A percentile compares a stretch with the other conserved stretches of the same genome.
phyloP scores from a whole-genome alignment of 2,888 invertebrate species.

The Alcis repandata region DNA sequence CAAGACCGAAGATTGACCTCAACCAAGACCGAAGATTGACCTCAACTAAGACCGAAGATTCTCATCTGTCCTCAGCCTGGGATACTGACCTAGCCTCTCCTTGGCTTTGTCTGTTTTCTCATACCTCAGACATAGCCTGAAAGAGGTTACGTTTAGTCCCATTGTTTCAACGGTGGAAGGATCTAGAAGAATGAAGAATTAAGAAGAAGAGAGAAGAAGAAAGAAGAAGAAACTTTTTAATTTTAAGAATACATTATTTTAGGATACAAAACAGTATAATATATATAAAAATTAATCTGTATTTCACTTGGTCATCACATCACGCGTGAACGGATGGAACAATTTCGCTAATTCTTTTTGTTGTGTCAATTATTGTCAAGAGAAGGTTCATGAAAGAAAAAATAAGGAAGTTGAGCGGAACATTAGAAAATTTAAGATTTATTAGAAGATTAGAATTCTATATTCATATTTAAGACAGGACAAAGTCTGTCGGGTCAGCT shows the following conservation, averaged over 20 bases:
- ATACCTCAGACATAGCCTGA: constrained; percentile 86
- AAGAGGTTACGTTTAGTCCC: constrained; percentile 86
- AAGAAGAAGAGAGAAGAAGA: constrained; percentile 12
- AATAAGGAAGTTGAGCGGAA: too few relatives aligned
- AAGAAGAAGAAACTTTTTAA: neutral
- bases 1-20: neutral
- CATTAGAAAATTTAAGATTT: too few relatives aligned
- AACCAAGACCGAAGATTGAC: neutral
- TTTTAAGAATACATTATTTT: neutral
- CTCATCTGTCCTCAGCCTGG: constrained; percentile 47
- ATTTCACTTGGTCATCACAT: too few relatives aligned
- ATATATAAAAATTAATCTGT: too few relatives aligned
- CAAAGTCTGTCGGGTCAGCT: too few relatives aligned
- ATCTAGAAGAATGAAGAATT: constrained; percentile 16
- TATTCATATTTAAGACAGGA: too few relatives aligned
- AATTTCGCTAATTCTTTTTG: too few relatives aligned
- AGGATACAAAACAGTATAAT: too few relatives aligned
- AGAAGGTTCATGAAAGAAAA: too few relatives aligned
- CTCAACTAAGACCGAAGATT: constrained; percentile 5
- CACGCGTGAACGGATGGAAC: too few relatives aligned
- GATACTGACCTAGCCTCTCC: constrained; percentile 86
- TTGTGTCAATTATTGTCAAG: too few relatives aligned
- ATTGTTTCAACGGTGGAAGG: constrained; percentile 51
- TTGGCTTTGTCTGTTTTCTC: constrained; percentile 86
- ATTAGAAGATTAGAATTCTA: too few relatives aligned